Evolutionary conservation across 2,113 vertebrate genomes (phyloP), one percentile per base, ranked within the genome.

Genomic region (Phrynocephalus versicolor): DNA sequence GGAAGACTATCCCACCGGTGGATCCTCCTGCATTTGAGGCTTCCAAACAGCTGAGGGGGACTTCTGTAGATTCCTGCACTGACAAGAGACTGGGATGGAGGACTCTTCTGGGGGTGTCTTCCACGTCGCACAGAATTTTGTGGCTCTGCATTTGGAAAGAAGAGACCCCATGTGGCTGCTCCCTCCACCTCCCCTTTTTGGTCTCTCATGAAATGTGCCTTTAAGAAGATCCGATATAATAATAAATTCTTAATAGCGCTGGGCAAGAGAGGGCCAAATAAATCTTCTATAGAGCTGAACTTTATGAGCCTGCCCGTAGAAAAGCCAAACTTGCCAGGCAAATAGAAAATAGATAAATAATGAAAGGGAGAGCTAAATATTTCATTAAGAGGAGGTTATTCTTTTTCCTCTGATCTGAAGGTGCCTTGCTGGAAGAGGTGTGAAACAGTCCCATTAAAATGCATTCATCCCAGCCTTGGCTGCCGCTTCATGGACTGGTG

Each of bases 401-500:
- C 77, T 25, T 73, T 35, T 21, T 33, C 81, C 13, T 55, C 37
- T 23, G 23, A 18, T 45, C 23, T 60, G 37, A 79, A 21, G 37
- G 64, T 37, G 3, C 62, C 37, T 60, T 4, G 16, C 25, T 16
- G 9, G 27, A 33, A 83, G 37, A 15, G 12, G 15, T 33, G 37
- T 73, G 10, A 21, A 74, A 21, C 23, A 7, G 55, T 10, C 4
- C 88, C 84, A 89, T 83, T 90, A 89, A 72, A 25, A 41, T 73
- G 87, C 85, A 13, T 72, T 27, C 55, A 37, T 55, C n/a, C 15
- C 9, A 86, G 67, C 86, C 84, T 78, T 79, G 27, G 0, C 0
- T 87, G 85, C 84, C 70, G 89, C 82, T 85, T 88, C 67, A 76
- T 83, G 83, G 77, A 58, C 76, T 81, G 9, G 69, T 51, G 45